Base-by-base conservation (phyloP, 2,888 invertebrate species). In the Eueremaeus valkanovi region DNA sequence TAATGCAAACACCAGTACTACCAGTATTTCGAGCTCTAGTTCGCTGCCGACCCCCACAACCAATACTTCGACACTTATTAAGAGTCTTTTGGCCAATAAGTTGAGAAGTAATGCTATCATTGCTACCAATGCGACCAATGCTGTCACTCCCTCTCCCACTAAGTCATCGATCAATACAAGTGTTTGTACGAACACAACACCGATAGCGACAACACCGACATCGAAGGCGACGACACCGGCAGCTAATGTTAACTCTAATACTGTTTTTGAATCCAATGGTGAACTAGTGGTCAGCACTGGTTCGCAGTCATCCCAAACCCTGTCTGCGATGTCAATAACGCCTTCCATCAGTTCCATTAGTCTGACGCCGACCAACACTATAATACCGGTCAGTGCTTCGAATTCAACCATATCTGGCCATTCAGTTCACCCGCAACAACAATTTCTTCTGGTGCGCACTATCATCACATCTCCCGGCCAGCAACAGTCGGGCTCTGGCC, bases 41-140 rank as follows among this genome's bases (percentile, higher is more conserved):
- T 83, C 83, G 77, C 81, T 82, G n/a, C 33, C 75, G 11, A 73
- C 74, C 73, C 76, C 79, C 31, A 75, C 76, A 49, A 75, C 78
- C 21, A 77, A 74, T 73, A 89, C 89, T 82, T 90, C 92, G 73
- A 92, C 93, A 77, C 87, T 95, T 81, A 95, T 95, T 83, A 95
- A 95, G 85, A 94, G 92, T 85, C 88, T 96, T 80, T 86, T 96
- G 84, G 95, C 95, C 81, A 93, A 92, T 85, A 96, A 95, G 90
- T 93, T 94, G 87, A 75, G 78, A 76, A 78, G 77, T 75, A 78
- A 79, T 75, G 72, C 45, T 24, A 68, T 29, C 33, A 33, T 33
- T 31, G 29, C 31, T 58, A 58, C 9, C 8, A 29, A 29, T 18
- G 3, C 21, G 42, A 42, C 31, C 68, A 70, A 31, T 27, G 40